These are phyloP conservation scores for Meleagris gallopavo DNA, from an alignment of 2,113 vertebrate genomes.

Conservation along the genomic window DNA sequence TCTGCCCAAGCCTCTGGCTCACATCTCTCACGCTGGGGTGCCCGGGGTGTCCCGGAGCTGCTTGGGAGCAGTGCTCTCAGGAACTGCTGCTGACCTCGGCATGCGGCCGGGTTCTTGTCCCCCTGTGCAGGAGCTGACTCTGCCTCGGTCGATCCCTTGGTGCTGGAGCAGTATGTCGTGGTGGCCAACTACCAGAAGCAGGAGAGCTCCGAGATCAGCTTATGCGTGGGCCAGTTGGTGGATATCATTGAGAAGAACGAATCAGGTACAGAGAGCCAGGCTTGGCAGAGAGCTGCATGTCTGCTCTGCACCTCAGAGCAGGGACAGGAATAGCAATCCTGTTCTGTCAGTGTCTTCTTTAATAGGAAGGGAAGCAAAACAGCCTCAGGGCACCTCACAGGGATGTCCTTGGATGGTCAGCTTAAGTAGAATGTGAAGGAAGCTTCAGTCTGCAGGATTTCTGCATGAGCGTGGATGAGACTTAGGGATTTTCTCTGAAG, in stretches of 20 bases:
- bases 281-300: not conserved
- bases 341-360: not conserved
- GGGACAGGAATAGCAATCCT: not conserved
- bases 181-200: conserved; percentile 97
- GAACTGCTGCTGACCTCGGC: not conserved
- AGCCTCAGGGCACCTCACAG: not conserved
- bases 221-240: conserved; percentile 94
- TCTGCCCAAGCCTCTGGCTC: not conserved
- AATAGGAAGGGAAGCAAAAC: not conserved
- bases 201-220: conserved; percentile 97
- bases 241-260: conserved; percentile 99
- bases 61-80: not conserved
- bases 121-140: conserved; percentile 83
- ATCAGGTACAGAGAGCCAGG: conserved; percentile 82
- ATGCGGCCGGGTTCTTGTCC: conserved; percentile 29
- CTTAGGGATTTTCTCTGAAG: not conserved
- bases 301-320: not conserved
- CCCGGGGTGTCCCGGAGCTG: conserved; percentile 2
- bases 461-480: rapidly evolving
- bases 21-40: not conserved
- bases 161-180: conserved; percentile 96
- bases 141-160: conserved; percentile 85
- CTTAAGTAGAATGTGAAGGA: not conserved
- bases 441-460: not conserved
- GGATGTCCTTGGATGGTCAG: not conserved